phyloP scores from a whole-genome alignment of 2,113 vertebrate genomes.

The Macrotis lagotis region DNA sequence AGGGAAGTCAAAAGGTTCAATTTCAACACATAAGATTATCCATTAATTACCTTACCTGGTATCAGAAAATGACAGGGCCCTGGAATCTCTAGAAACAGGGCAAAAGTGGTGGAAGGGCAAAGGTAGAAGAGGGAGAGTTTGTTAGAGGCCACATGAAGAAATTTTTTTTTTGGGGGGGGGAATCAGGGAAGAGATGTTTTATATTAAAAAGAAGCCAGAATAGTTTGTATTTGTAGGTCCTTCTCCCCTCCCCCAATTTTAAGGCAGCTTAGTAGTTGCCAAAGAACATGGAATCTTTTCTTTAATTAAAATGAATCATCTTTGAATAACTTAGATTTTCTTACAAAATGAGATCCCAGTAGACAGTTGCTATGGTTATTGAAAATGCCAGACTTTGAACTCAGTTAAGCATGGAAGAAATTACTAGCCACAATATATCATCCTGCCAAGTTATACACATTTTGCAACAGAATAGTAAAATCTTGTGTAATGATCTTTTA shows the following conservation, averaged over 20 bases:
- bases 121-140: constrained; percentile 79
- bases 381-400: neutral
- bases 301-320: constrained; percentile 17
- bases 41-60: constrained; percentile 90
- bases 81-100: constrained; percentile 89
- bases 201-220: constrained; percentile 1
- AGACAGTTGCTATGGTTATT: neutral
- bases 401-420: neutral
- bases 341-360: neutral
- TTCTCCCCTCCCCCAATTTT: neutral
- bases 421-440: neutral
- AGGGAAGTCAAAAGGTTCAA: constrained; percentile 76
- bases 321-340: neutral
- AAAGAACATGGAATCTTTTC: neutral
- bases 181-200: neutral
- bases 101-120: constrained; percentile 84
- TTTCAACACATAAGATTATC: constrained; percentile 50
- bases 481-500: constrained; percentile 4
- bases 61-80: constrained; percentile 95
- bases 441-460: neutral
- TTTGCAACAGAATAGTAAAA: neutral
- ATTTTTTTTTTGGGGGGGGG: too few species aligned
- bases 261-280: constrained; percentile 24
- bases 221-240: constrained; percentile 1
- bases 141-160: constrained; percentile 72